Conservation (phyloP, 2,888 invertebrate species). For the Cryptus armator region DNA sequence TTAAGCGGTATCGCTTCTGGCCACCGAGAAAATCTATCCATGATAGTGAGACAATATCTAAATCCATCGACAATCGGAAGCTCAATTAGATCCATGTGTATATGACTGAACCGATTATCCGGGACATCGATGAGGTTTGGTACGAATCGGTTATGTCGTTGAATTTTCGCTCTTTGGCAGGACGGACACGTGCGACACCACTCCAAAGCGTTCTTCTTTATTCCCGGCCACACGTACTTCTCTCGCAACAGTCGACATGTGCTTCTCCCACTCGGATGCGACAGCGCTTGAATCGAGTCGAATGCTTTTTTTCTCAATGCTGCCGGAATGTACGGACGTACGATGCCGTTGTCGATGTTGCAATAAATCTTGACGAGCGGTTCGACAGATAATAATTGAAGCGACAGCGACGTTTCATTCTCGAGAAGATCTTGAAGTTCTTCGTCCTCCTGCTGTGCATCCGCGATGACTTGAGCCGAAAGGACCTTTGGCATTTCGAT, state of each 20-base stretch:
- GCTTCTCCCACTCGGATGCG: too few relatives aligned
- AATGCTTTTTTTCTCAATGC: too few relatives aligned
- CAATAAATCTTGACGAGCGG: too few relatives aligned
- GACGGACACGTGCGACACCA: constrained; percentile 36
- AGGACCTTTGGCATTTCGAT: constrained; percentile 49
- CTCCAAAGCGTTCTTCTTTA: background rate
- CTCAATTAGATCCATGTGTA: constrained; percentile 84
- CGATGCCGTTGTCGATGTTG: too few relatives aligned
- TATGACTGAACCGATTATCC: constrained; percentile 79
- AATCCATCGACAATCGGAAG: constrained; percentile 78
- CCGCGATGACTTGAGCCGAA: too few relatives aligned
- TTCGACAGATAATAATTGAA: too few relatives aligned
- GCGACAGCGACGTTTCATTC: too few relatives aligned
- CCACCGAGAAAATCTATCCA: constrained; percentile 74
- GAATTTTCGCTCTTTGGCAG: constrained; percentile 61
- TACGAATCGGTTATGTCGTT: constrained; percentile 33
- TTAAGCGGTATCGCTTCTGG: constrained; percentile 51
- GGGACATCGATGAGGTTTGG: constrained; percentile 58
- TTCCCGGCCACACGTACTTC: too few relatives aligned
- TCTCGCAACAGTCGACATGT: too few relatives aligned
- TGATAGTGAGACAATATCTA: constrained; percentile 79
- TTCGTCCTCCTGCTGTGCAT: constrained; percentile 12
- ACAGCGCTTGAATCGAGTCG: too few relatives aligned
- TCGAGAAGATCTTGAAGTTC: too few relatives aligned
- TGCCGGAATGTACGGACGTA: too few relatives aligned